Base-by-base conservation (phyloP, 2,797 vertebrate genomes). In the Enteromius argenteus region DNA sequence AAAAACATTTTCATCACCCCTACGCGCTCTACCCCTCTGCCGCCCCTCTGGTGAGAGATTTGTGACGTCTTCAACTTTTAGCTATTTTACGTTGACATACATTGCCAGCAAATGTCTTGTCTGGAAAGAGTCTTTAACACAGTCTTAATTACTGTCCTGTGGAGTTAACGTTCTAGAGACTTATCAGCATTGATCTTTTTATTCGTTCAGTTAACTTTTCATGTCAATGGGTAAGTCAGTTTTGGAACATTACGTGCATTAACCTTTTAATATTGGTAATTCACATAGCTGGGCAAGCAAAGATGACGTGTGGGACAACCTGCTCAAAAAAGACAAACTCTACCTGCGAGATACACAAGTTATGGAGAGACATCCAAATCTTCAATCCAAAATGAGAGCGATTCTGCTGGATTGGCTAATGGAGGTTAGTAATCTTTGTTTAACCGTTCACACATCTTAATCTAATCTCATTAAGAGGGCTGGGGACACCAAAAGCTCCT, bases 321-420 rank as follows among this genome's bases (percentile, higher is more conserved):
- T 99, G 95, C 85, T 99, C 73, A 94, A 90, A 74, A 99, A 99
- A 90, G 98, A 99, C 11, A 93, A 95, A 90, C 92, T 81, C 0
- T 99, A 99, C 39, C 83, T 89, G 51, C 92, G 96, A 58, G 96
- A 99, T 23, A 94, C 95, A 79, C 91, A 94, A 69, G 94, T 98
- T 84, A 90, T 99, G 94, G 94, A 96, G 85, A 97, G 95, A 69
- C 98, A 99, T 81, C 98, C 98, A 30, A 96, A 96, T 67, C 94
- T 99, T 75, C 96, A 98, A 92, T 96, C 97, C 39, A 97, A 95
- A 91, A 99, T 99, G 98, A 96, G 98, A 88, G 91, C 97, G 0
- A 93, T 99, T 86, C 97, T 99, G 30, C 94, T 99, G 86, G 98
- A 99, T 88, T 99, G 98, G 98, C 93, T 99, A 14, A 99, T 99